Base-by-base conservation (phyloP, 1,140 invertebrate genomes). In the Bombus sylvicola region DNA sequence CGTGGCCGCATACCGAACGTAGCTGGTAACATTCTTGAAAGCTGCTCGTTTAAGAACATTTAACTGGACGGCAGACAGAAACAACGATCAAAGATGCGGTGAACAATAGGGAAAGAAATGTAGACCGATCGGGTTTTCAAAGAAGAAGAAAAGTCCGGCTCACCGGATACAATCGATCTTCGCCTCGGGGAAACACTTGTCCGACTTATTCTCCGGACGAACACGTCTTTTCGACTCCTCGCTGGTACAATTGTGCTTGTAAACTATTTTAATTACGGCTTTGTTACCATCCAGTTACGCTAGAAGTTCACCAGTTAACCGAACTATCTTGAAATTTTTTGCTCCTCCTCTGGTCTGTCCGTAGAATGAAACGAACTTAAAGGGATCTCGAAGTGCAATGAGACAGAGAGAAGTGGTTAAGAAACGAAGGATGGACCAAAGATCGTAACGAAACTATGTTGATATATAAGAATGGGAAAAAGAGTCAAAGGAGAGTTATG, bases 221-320 rank as follows among this genome's bases (percentile, higher is more conserved):
- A 62, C 76, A 57, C 78, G 74, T 89, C 87, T 81, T 83, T 83
- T 76, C 75, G 39, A 47, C 47, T 87, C 47, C 18, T 28, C 37
- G 59, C 28, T 10, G 62, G 82, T 34, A 64, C 34, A 47, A 83
- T 79, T 78, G 75, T 81, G 88, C 88, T 92, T 87, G 86, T 88
- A 91, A 94, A 92, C 93, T 94, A 94, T 94, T 94, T 94, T 94
- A 92, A 94, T 92, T 92, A 93, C 90, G 78, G 72, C 72, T 78
- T 86, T 88, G 88, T 85, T 87, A 77, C 81, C 81, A 84, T 81
- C 83, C 81, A 74, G 31, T 59, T 72, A 15, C 53, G 47, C 5
- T 13, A 31, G n/a, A 85, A 85, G 53, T 80, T 79, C 77, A 9
- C 22, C 37, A 47, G 68, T 43, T 59, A 47, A 41, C 53, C 47